Percentiles rank a stretch among this genome's conserved stretches.
Evolutionary conservation across 2,113 vertebrate species (phyloP).

Genomic region (Phyllostomus hastatus): DNA sequence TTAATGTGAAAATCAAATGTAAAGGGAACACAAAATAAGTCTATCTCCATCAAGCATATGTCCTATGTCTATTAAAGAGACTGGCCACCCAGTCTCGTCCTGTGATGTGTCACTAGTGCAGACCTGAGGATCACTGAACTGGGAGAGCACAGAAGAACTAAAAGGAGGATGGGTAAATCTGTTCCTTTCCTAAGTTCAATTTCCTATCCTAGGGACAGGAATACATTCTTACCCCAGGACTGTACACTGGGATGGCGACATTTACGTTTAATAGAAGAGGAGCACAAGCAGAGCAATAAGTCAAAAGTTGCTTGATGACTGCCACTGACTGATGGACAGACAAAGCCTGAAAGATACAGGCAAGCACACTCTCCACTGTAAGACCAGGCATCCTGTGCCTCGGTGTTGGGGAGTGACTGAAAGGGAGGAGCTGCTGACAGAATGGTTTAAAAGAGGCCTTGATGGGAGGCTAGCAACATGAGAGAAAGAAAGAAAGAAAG

Average conservation of each 20-base stretch:
- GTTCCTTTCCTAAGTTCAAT: not conserved
- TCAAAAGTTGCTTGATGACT: not conserved
- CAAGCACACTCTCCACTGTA: accelerated
- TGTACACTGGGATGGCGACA: not conserved
- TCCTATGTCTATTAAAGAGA: not conserved
- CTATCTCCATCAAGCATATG: not conserved
- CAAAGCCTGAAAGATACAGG: not conserved
- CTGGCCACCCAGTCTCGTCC: not conserved
- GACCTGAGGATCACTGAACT: not conserved
- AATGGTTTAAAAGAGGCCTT: not conserved
- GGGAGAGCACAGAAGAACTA: not conserved
- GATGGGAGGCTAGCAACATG: not conserved
- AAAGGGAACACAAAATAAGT: not conserved
- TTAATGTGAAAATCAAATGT: not conserved
- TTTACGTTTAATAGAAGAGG: not conserved
- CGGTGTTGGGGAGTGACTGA: accelerated
- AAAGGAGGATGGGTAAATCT: not conserved
- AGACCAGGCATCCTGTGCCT: accelerated
- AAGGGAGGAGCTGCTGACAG: not conserved
- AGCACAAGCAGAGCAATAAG: not conserved
- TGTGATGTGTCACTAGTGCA: not conserved
- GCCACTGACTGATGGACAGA: not conserved
- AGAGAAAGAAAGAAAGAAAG: not conserved
- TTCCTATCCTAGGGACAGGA: not conserved
- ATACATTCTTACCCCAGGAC: not conserved